These are phyloP conservation scores for Sipha flava DNA, from an alignment of 1,140 invertebrate genomes.

Conservation along the genomic window DNA sequence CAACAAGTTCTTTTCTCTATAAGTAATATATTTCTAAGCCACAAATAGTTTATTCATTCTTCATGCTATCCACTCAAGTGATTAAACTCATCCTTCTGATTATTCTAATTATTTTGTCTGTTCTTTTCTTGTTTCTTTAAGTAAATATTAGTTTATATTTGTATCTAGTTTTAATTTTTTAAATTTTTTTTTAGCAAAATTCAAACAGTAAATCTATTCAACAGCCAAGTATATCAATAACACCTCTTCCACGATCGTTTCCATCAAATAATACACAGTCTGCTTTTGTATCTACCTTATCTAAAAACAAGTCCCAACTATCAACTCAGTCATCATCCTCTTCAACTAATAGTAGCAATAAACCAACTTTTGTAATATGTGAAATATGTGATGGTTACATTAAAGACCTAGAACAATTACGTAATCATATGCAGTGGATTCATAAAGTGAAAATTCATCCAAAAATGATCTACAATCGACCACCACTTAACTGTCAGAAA, in stretches of 20 bases:
- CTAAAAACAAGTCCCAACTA: slow-evolving; percentile 46
- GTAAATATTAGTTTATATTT: background rate
- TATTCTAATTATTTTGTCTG: no score
- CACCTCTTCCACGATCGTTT: slow-evolving; percentile 58
- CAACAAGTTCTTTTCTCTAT: no score
- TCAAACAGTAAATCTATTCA: slow-evolving; percentile 48
- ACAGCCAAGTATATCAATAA: slow-evolving; percentile 84
- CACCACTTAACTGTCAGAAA: slow-evolving; percentile 90
- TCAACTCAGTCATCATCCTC: slow-evolving; percentile 84
- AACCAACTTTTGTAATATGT: slow-evolving; percentile 82
- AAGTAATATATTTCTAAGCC: no score
- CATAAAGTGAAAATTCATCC: slow-evolving; percentile 94
- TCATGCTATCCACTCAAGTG: no score
- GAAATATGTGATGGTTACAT: slow-evolving; percentile 94
- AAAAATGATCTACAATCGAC: slow-evolving; percentile 90
- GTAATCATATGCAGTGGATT: slow-evolving; percentile 93
- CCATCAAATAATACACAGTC: background rate
- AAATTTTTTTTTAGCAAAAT: slow-evolving; percentile 23
- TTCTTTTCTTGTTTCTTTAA: background rate
- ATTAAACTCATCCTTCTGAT: no score
- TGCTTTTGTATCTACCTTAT: slow-evolving; percentile 3
- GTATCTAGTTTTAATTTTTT: background rate
- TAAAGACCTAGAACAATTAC: slow-evolving; percentile 82
- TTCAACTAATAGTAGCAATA: slow-evolving; percentile 58
- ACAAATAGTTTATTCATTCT: no score